Conservation (phyloP, 2,888 invertebrate species). For the Platycheirus rosarum region DNA sequence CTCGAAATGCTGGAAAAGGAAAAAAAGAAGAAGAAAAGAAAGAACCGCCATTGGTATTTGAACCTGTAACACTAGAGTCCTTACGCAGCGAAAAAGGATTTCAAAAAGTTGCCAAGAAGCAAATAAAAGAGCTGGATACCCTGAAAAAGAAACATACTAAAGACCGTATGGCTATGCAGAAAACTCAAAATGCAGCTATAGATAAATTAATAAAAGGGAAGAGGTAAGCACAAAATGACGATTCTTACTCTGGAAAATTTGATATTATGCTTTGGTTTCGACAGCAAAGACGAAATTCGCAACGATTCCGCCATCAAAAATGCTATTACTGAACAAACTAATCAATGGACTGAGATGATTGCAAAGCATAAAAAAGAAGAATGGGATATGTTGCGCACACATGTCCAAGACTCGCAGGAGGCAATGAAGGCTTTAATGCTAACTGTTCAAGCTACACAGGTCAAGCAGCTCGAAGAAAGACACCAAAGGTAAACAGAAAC, state of each 20-base stretch:
- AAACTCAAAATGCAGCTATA: slow-evolving; percentile 93
- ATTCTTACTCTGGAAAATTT: background rate
- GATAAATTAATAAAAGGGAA: slow-evolving; percentile 97
- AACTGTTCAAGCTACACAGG: slow-evolving; percentile 90
- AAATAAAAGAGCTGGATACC: slow-evolving; percentile 96
- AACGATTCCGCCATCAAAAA: slow-evolving; percentile 90
- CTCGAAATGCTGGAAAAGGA: slow-evolving; percentile 86
- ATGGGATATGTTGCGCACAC: slow-evolving; percentile 90
- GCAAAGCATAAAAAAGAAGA: slow-evolving; percentile 92
- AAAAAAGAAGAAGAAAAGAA: slow-evolving; percentile 90
- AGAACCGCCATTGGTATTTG: slow-evolving; percentile 91
- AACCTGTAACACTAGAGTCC: slow-evolving; percentile 94
- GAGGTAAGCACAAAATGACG: slow-evolving; percentile 86
- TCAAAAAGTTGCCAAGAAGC: slow-evolving; percentile 95
- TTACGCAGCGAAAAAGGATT: slow-evolving; percentile 95
- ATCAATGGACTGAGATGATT: slow-evolving; percentile 96
- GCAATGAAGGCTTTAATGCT: slow-evolving; percentile 90
- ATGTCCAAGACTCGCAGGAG: slow-evolving; percentile 92
- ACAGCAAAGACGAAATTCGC: slow-evolving; percentile 91
- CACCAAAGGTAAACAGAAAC: slow-evolving; percentile 87
- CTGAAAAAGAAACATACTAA: slow-evolving; percentile 96
- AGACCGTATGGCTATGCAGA: slow-evolving; percentile 95
- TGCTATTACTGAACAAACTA: slow-evolving; percentile 95
- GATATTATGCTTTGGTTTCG: slow-evolving; percentile 67
- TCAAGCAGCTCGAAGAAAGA: slow-evolving; percentile 94